Evolutionary conservation across 2,888 invertebrate species (phyloP).

Genomic region (Lasioglossum zephyrum): DNA sequence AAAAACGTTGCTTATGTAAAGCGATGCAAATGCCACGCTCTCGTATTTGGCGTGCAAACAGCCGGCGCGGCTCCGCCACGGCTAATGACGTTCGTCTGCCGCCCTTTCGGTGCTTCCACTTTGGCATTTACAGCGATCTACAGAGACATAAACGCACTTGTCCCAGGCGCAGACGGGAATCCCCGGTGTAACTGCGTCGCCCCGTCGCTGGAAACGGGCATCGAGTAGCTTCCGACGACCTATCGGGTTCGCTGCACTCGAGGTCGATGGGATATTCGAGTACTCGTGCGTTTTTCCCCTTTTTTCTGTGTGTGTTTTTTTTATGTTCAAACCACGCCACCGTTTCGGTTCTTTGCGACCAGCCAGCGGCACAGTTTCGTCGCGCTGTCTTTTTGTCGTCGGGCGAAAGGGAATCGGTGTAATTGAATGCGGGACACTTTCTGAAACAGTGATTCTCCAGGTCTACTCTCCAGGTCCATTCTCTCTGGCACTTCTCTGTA

Average conservation of each 20-base stretch:
- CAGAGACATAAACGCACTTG: slow-evolving; percentile 35
- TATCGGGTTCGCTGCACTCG: slow-evolving; percentile 32
- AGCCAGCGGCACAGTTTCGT: slow-evolving; percentile 2
- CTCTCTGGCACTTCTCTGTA: not conserved
- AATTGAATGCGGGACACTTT: not conserved
- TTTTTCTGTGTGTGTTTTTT: not conserved
- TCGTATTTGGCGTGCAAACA: slow-evolving; percentile 75
- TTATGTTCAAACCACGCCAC: not conserved
- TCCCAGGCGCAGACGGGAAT: slow-evolving; percentile 33
- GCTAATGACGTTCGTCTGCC: slow-evolving; percentile 74
- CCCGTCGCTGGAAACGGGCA: slow-evolving; percentile 25
- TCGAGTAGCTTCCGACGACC: slow-evolving; percentile 20
- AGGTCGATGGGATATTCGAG: slow-evolving; percentile 33
- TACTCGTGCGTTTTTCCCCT: not conserved
- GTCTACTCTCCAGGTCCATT: no score
- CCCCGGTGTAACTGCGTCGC: slow-evolving; percentile 37
- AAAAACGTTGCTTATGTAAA: slow-evolving; percentile 76
- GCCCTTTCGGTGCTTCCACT: slow-evolving; percentile 46
- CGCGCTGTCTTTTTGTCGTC: not conserved
- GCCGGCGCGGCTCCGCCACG: slow-evolving; percentile 63
- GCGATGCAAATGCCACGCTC: slow-evolving; percentile 74
- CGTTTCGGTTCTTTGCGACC: slow-evolving; percentile 1
- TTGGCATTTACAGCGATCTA: slow-evolving; percentile 49
- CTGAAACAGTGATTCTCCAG: not conserved
- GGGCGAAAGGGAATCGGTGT: not conserved